These are phyloP conservation scores for Acridotheres tristis DNA, from an alignment of 2,797 vertebrate genomes.

Conservation along the genomic window DNA sequence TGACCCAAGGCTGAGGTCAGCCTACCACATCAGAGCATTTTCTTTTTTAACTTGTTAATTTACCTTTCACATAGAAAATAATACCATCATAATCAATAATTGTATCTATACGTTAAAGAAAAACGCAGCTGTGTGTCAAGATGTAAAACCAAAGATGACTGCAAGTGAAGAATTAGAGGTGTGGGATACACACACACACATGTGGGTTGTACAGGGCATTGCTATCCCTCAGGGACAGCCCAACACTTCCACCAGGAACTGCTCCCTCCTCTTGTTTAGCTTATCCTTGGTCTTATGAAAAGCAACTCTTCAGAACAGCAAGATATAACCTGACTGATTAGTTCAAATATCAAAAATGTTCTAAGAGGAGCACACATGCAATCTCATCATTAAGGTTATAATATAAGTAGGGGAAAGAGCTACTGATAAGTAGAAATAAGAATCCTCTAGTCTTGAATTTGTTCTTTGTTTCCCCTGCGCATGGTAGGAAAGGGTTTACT, in stretches of 20 bases:
- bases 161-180: not conserved
- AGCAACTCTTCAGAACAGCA: not conserved
- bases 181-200: not conserved
- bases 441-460: slow-evolving; percentile 1
- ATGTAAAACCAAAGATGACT: not conserved
- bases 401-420: not conserved
- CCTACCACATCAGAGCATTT: not conserved
- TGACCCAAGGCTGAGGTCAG: not conserved
- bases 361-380: not conserved
- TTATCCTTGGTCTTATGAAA: not conserved
- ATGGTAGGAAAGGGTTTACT: slow-evolving; percentile 7
- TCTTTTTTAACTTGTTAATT: not conserved
- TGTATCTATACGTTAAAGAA: not conserved
- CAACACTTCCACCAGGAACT: not conserved
- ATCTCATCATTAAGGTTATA: not conserved
- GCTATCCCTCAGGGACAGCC: not conserved
- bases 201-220: not conserved
- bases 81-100: not conserved
- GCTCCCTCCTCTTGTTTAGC: not conserved
- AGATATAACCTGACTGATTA: not conserved
- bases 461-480: not conserved
- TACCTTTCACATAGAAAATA: not conserved
- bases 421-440: not conserved
- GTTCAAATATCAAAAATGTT: not conserved
- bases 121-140: not conserved